Percentiles rank a stretch among this genome's conserved stretches.
Evolutionary conservation across 2,888 invertebrate species (phyloP).

Genomic region (Amiota minor): DNA sequence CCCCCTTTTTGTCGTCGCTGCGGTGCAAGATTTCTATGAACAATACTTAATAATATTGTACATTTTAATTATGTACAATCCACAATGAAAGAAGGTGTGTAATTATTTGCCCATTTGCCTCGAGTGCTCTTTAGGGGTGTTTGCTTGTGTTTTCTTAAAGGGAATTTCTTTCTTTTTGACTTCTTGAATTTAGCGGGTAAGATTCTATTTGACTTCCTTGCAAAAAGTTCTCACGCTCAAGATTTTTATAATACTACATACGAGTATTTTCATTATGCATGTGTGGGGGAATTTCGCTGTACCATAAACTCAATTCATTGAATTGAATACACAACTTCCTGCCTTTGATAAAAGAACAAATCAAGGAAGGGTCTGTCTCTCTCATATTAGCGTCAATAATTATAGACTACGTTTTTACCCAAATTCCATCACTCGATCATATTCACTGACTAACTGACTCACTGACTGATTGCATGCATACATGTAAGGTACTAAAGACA

Average conservation of each 20-base stretch:
- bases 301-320: not conserved
- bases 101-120: conserved; percentile 61
- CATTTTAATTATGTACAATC: conserved; percentile 22
- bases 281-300: conserved; percentile 16
- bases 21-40: not conserved
- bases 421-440: not conserved
- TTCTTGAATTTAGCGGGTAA: conserved; percentile 20
- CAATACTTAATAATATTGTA: not conserved
- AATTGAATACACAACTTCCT: conserved; percentile 4
- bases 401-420: not conserved
- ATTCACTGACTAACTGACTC: not conserved
- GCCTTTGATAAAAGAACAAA: not conserved
- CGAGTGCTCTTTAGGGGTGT: conserved; percentile 26
- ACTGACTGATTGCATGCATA: not conserved
- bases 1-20: conserved; percentile 3
- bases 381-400: not conserved
- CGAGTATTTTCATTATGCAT: not conserved
- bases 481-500: too few relatives aligned
- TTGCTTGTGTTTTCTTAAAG: not conserved
- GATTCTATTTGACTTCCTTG: not conserved
- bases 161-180: conserved; percentile 10
- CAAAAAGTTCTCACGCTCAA: conserved; percentile 27
- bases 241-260: conserved; percentile 10
- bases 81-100: conserved; percentile 51
- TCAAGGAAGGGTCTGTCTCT: not conserved